phyloP scores from a whole-genome alignment of 2,888 invertebrate species.

The Archips xylosteana region DNA sequence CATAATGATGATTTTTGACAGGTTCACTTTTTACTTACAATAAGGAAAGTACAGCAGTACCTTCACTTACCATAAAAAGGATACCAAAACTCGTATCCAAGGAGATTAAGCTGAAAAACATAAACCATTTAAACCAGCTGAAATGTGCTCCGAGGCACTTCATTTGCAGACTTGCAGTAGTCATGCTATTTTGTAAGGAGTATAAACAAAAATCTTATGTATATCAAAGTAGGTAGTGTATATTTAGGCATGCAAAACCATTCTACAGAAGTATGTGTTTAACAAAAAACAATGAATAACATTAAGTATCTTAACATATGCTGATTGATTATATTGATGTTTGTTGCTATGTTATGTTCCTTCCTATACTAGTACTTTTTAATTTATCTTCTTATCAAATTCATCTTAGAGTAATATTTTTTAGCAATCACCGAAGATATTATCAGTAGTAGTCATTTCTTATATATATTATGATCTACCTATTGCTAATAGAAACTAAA shows the following conservation, averaged over 20 bases:
- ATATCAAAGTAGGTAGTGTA: slow-evolving; percentile 15
- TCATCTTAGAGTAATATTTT: background rate
- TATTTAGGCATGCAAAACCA: slow-evolving; percentile 26
- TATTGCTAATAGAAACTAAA: background rate
- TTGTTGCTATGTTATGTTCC: too few relatives aligned
- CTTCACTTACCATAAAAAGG: slow-evolving; percentile 82
- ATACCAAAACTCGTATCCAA: slow-evolving; percentile 82
- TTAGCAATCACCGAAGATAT: background rate
- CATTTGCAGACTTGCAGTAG: slow-evolving; percentile 17
- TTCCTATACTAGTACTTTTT: background rate
- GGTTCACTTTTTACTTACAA: slow-evolving; percentile 55
- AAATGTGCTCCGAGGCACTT: slow-evolving; percentile 44
- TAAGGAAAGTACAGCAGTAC: slow-evolving; percentile 79
- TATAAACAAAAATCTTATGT: background rate
- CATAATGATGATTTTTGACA: slow-evolving; percentile 55
- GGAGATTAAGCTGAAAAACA: slow-evolving; percentile 83
- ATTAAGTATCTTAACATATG: background rate
- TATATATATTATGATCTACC: background rate
- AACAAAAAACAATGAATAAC: background rate
- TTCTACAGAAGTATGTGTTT: background rate
- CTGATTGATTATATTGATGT: background rate
- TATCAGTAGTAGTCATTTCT: background rate
- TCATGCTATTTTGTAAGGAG: slow-evolving; percentile 20
- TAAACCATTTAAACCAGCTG: slow-evolving; percentile 74
- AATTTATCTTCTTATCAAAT: background rate